Conservation (phyloP, 2,888 invertebrate genomes). For the Deilephila porcellus region DNA sequence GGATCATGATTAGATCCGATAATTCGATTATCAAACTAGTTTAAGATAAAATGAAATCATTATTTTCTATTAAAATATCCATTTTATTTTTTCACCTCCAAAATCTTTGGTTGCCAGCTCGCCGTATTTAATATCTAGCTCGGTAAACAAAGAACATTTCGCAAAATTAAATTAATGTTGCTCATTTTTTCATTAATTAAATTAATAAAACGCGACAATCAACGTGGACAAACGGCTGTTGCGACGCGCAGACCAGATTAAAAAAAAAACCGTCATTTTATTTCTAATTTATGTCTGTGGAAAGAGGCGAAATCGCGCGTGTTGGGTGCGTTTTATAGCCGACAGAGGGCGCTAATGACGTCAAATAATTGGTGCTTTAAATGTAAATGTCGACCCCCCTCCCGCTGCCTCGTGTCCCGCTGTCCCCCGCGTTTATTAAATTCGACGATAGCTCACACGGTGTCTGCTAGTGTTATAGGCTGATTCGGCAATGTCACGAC, state of each 20-base stretch:
- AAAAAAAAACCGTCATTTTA: constrained; percentile 74
- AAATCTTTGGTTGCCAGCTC: too few species aligned
- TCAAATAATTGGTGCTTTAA: constrained; percentile 84
- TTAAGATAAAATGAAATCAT: too few species aligned
- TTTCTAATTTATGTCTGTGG: constrained; percentile 77
- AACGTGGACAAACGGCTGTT: constrained; percentile 48
- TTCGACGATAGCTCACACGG: constrained; percentile 58
- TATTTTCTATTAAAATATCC: too few species aligned
- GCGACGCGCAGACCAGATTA: constrained; percentile 61
- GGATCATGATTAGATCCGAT: too few species aligned
- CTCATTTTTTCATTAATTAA: constrained; percentile 16
- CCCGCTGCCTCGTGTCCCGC: constrained; percentile 39
- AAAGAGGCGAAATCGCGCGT: constrained; percentile 63
- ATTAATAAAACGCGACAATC: constrained; percentile 32
- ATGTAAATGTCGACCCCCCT: constrained; percentile 83
- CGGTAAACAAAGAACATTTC: not conserved
- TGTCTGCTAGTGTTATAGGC: constrained; percentile 40
- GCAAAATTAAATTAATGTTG: constrained; percentile 26
- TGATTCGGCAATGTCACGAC: constrained; percentile 15
- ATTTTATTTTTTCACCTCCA: not conserved
- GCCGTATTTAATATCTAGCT: not conserved
- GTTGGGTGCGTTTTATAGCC: constrained; percentile 83
- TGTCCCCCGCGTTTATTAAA: constrained; percentile 74
- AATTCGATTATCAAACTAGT: too few species aligned
- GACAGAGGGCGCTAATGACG: constrained; percentile 82